A percentile compares a stretch with the other conserved stretches of the same genome.
Conservation (phyloP, 2,113 vertebrate genomes). For the Poeciliopsis turrubarensis region DNA sequence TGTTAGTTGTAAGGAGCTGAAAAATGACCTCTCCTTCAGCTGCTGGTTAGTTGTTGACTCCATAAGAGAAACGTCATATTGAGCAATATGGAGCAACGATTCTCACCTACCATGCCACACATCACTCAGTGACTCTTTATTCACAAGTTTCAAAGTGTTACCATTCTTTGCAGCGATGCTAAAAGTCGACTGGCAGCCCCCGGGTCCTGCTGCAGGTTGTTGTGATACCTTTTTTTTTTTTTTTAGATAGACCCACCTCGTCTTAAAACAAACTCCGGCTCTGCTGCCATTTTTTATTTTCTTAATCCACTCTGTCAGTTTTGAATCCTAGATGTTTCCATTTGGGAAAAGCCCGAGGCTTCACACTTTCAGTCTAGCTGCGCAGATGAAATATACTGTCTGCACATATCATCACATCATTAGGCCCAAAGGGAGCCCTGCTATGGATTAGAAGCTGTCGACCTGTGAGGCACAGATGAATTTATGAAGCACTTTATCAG, state of each 20-base stretch:
- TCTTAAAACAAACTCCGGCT: constrained; percentile 45
- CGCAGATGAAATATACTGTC: constrained; percentile 68
- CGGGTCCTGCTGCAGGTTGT: constrained; percentile 32
- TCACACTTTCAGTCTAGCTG: constrained; percentile 57
- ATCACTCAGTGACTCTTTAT: background rate
- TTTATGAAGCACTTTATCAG: constrained; percentile 72
- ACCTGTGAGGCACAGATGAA: constrained; percentile 68
- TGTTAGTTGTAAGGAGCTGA: too few species aligned
- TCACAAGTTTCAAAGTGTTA: background rate
- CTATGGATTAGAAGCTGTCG: constrained; percentile 68
- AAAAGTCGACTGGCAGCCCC: constrained; percentile 11
- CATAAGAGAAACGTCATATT: background rate
- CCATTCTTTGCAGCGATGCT: constrained; percentile 13
- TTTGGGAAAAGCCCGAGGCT: constrained; percentile 65
- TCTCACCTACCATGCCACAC: background rate
- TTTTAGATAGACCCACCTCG: constrained; percentile 31
- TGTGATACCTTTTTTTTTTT: constrained; percentile 37
- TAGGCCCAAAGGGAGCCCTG: constrained; percentile 69
- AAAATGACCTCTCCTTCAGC: background rate
- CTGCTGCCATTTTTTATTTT: constrained; percentile 9
- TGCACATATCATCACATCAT: constrained; percentile 76
- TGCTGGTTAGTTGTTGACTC: background rate
- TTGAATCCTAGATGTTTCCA: constrained; percentile 71
- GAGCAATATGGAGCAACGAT: background rate
- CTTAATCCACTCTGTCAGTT: constrained; percentile 41